phyloP scores from a whole-genome alignment of 2,888 invertebrate genomes.

The Lumbricus terrestris region DNA sequence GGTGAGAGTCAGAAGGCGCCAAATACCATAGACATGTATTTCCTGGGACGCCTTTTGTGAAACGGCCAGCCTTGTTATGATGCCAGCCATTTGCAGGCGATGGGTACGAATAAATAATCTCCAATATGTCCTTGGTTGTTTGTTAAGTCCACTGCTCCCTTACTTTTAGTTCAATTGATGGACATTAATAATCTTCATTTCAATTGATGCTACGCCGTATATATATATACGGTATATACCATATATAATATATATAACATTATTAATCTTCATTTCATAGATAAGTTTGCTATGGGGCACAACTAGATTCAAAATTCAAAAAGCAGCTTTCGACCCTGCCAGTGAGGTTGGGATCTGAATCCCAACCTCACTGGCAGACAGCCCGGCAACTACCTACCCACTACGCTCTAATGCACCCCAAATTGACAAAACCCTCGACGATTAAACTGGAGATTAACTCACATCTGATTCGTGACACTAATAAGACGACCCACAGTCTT shows the following conservation, averaged over 20 bases:
- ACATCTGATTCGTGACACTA: neutral
- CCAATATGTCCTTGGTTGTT: no score
- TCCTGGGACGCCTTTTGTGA: no score
- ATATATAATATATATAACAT: no score
- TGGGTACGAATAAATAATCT: no score
- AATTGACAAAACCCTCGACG: neutral
- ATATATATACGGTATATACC: no score
- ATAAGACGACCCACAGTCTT: neutral
- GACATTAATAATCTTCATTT: neutral
- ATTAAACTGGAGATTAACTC: neutral
- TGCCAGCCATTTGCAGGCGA: no score
- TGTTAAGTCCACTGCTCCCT: no score
- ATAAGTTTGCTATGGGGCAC: neutral
- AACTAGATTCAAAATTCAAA: neutral
- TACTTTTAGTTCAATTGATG: no score
- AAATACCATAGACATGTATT: no score
- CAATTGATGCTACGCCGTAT: no score
- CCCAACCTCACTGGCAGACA: neutral
- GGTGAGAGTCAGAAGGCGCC: no score
- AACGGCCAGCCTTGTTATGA: no score
- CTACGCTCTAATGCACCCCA: neutral
- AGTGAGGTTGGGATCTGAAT: neutral
- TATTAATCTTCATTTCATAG: neutral
- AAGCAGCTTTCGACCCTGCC: neutral
- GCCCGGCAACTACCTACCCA: neutral